Conservation (phyloP, 2,888 invertebrate species). For the Herminia tarsipennalis region DNA sequence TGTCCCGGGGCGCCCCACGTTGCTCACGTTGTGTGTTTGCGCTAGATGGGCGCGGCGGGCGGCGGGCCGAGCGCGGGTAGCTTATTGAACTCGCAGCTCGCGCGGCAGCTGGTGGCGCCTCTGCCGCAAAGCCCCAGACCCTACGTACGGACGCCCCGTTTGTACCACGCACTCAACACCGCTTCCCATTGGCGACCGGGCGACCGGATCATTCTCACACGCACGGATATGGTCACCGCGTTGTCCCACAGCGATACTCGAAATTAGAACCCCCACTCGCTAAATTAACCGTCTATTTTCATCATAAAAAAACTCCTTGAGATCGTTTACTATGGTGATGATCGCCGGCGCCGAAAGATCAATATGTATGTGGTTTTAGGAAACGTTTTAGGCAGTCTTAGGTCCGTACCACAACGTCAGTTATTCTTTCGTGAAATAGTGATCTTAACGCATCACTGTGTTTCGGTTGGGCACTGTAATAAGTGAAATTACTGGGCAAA, state of each 20-base stretch:
- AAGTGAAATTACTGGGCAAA: too few species aligned
- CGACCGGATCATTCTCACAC: slow-evolving; percentile 65
- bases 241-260: slow-evolving; percentile 43
- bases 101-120: slow-evolving; percentile 86
- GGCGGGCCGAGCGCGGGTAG: slow-evolving; percentile 65
- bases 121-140: slow-evolving; percentile 81
- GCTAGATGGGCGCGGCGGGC: slow-evolving; percentile 70
- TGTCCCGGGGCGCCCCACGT: too few species aligned
- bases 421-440: too few species aligned
- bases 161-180: slow-evolving; percentile 85
- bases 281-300: not conserved
- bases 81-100: slow-evolving; percentile 86
- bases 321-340: too few species aligned
- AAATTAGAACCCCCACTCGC: too few species aligned
- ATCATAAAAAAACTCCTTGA: too few species aligned
- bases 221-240: slow-evolving; percentile 51
- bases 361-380: too few species aligned
- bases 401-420: too few species aligned
- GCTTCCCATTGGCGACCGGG: slow-evolving; percentile 79
- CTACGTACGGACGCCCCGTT: slow-evolving; percentile 84
- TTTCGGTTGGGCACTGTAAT: too few species aligned
- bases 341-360: too few species aligned
- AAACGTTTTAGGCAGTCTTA: too few species aligned
- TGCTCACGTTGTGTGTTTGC: slow-evolving; percentile 57
- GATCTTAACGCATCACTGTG: too few species aligned